Evolutionary conservation across 1,140 invertebrate genomes (phyloP).

Genomic region (Aethina tumida): DNA sequence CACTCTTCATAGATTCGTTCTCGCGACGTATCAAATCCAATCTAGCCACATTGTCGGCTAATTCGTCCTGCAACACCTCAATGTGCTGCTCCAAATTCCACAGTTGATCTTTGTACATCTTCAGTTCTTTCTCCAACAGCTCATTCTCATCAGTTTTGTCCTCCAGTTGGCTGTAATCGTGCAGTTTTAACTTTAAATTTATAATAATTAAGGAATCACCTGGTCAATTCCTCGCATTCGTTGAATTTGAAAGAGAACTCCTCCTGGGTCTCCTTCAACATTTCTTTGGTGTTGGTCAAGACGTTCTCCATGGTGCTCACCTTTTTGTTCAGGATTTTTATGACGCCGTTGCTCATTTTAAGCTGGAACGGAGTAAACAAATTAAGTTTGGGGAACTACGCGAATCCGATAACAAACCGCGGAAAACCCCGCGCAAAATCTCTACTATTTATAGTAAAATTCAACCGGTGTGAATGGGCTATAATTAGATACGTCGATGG

Average conservation of each 20-base stretch:
- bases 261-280: neutral
- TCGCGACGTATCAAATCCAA: conserved; percentile 27
- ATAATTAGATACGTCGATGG: too few relatives aligned
- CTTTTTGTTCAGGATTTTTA: too few relatives aligned
- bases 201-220: too few relatives aligned
- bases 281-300: neutral
- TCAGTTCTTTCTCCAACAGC: conserved; percentile 13
- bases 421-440: too few relatives aligned
- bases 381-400: too few relatives aligned
- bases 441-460: too few relatives aligned
- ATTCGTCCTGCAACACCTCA: conserved; percentile 28
- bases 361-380: too few relatives aligned
- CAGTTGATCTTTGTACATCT: conserved; percentile 13
- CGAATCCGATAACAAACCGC: too few relatives aligned
- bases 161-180: conserved; percentile 17
- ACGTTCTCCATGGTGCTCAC: conserved; percentile 6
- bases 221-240: neutral
- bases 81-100: conserved; percentile 22
- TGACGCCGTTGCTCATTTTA: too few relatives aligned
- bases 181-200: too few relatives aligned
- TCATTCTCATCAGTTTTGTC: conserved; percentile 13
- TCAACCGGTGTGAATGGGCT: too few relatives aligned
- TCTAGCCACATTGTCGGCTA: conserved; percentile 27
- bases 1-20: conserved; percentile 26
- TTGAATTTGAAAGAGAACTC: neutral